Percentiles rank a stretch among this genome's conserved stretches.
phyloP scores from a whole-genome alignment of 2,797 vertebrate species.

The Perodicticus potto region DNA sequence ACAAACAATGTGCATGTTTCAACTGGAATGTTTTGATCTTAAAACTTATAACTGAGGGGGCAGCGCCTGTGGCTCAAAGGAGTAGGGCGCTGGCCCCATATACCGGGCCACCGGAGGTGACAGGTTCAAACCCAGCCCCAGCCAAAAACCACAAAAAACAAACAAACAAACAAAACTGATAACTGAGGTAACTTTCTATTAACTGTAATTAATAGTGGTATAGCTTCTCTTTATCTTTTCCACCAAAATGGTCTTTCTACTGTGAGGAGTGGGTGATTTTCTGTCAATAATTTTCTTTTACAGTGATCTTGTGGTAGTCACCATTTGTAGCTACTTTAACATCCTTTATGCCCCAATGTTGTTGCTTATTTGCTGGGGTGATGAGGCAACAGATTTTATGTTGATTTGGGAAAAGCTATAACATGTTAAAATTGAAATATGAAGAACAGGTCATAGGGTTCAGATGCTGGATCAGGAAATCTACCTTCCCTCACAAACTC shows the following conservation, averaged over 20 bases:
- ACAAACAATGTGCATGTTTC: neutral
- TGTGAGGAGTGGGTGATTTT: neutral
- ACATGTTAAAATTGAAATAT: neutral
- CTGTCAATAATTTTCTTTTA: neutral
- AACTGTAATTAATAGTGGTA: neutral
- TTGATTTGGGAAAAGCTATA: neutral
- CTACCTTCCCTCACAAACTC: neutral
- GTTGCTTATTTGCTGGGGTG: neutral
- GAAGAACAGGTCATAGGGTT: neutral
- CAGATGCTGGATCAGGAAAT: neutral
- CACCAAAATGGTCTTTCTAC: neutral
- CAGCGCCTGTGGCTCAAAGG: too few relatives aligned
- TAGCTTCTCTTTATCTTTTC: neutral
- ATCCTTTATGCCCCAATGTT: neutral
- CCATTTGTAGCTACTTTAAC: neutral
- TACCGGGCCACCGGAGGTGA: too few relatives aligned
- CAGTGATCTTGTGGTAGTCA: neutral
- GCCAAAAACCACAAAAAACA: too few relatives aligned
- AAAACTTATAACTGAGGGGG: neutral
- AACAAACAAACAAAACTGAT: neutral
- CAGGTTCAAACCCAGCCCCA: too few relatives aligned
- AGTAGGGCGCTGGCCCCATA: too few relatives aligned
- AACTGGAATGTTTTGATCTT: constrained; percentile 2
- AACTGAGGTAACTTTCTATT: constrained; percentile 30
- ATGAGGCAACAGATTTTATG: neutral